These are phyloP conservation scores for Acanthosepion esculentum DNA, from an alignment of 2,888 invertebrate genomes.

Conservation along the genomic window DNA sequence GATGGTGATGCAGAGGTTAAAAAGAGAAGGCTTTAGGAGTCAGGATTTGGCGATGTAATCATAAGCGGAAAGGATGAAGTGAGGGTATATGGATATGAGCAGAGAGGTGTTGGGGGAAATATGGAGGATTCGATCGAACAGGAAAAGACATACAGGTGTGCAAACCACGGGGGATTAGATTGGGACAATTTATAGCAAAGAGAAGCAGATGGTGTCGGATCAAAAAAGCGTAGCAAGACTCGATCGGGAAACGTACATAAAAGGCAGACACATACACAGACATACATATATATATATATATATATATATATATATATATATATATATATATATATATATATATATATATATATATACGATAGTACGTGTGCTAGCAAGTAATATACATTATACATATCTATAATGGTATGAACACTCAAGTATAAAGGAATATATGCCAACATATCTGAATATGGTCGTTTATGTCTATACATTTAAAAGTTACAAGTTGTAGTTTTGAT, in stretches of 20 bases:
- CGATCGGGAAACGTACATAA: background rate
- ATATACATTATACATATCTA: too few species aligned
- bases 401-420: too few species aligned
- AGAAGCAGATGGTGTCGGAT: background rate
- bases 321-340: background rate
- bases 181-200: background rate
- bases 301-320: background rate
- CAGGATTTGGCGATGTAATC: background rate
- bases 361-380: too few species aligned
- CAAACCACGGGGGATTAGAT: background rate
- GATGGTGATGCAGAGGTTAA: fast-evolving
- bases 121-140: background rate
- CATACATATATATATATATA: background rate
- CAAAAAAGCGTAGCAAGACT: background rate
- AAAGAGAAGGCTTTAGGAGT: background rate
- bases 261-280: background rate
- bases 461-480: too few species aligned
- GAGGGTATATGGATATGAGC: background rate
- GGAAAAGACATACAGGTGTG: background rate
- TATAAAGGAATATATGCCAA: too few species aligned
- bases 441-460: too few species aligned
- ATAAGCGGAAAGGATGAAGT: background rate
- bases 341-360: too few species aligned
- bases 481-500: too few species aligned
- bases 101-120: background rate